phyloP scores from a whole-genome alignment of 1,140 invertebrate species.

The Drosophila bifasciata region DNA sequence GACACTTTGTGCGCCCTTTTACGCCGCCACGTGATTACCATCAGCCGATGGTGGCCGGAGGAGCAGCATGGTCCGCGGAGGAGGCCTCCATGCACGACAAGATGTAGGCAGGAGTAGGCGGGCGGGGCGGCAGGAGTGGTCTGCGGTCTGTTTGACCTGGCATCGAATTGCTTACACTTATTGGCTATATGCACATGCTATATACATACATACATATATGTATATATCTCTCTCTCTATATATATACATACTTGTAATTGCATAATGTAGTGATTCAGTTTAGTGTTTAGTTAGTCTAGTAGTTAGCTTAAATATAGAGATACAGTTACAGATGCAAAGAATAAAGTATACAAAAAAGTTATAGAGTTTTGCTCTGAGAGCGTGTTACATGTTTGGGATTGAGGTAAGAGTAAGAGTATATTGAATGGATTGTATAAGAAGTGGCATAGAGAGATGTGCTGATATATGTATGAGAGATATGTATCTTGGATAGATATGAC shows the following conservation, averaged over 20 bases:
- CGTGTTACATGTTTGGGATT: neutral
- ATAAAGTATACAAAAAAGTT: conserved; percentile 53
- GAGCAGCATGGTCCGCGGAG: conserved; percentile 40
- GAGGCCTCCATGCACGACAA: conserved; percentile 64
- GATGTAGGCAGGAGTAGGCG: conserved; percentile 36
- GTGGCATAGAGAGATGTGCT: too few species aligned
- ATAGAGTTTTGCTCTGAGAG: conserved; percentile 6
- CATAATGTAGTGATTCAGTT: conserved; percentile 68
- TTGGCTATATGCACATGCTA: conserved; percentile 21
- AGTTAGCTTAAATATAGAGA: conserved; percentile 47
- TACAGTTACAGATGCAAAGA: conserved; percentile 51
- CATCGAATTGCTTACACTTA: conserved; percentile 51
- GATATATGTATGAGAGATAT: too few species aligned
- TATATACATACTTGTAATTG: conserved; percentile 14
- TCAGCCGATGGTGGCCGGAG: conserved; percentile 56
- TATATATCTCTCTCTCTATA: conserved; percentile 9
- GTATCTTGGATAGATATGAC: too few species aligned
- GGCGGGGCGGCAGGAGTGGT: neutral
- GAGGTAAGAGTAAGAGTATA: too few species aligned
- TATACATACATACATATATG: conserved; percentile 22
- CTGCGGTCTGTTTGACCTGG: conserved; percentile 49
- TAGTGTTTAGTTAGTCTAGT: conserved; percentile 47
- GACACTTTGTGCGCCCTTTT: conserved; percentile 82
- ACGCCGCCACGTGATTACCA: conserved; percentile 83
- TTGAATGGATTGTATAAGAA: too few species aligned